Base-by-base conservation (phyloP, 1,140 invertebrate genomes). In the Procambarus virginalis region DNA sequence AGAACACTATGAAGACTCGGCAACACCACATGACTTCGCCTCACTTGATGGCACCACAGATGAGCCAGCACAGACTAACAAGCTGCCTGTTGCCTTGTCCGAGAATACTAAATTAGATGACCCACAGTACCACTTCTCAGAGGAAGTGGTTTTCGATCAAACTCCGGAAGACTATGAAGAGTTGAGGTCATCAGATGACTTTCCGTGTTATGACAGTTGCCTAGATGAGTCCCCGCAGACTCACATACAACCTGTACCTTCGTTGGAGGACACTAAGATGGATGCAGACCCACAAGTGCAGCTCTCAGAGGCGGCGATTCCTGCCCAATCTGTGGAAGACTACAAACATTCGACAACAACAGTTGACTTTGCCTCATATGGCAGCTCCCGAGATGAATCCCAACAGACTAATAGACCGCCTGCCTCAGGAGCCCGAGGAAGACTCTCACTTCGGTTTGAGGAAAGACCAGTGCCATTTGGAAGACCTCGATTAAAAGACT, bases 401-500 rank as follows among this genome's bases (percentile, higher is more conserved):
- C 10, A 12, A 2, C 17, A 34, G 9, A 14, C 68, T 55, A 64
- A 48, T 12, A 48, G n/a, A 6, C 45, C 20, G 20, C 12, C 64
- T 12, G 8, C 45, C 0, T 3, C 17, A 49, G 68, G 46, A 12
- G 10, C 17, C 14, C 58, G 48, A 17, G 60, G 17, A 14, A 64
- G 20, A 20, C 12, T 5, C 4, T 20, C 60, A 17, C 60, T 64
- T 1, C 60, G 60, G 20, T 64, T 64, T 49, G 64, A 48, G 14
- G 49, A 73, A 9, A 84, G 64, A 22, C 82, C 82, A 2, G 46
- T 84, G 9, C 82, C 82, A 22, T 17, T 46, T 51, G 64, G 20
- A 45, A 84, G 64, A 73, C 82, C 82, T 73, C 34, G 64, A 12
- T 46, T 73, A 3, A 73, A 73, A 84, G 12, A 73, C 4, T 20